Conservation (phyloP, 2,888 invertebrate genomes). For the Leptinotarsa juncta region DNA sequence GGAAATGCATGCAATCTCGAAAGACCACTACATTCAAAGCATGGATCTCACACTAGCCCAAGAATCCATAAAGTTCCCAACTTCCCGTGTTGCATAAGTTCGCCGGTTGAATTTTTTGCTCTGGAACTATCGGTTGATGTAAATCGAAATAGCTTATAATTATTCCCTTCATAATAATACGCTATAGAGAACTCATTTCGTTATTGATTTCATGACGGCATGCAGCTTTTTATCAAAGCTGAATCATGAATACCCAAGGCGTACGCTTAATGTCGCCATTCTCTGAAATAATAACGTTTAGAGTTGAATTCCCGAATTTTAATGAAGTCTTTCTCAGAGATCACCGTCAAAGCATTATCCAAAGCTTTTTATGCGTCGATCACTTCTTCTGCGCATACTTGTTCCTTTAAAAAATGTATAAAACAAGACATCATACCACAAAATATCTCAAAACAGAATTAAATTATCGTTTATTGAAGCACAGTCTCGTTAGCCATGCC, state of each 20-base stretch:
- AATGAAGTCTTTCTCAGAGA: conserved; percentile 60
- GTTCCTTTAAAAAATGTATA: conserved; percentile 40
- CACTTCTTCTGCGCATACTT: conserved; percentile 41
- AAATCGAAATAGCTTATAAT: conserved; percentile 45
- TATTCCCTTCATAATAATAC: conserved; percentile 49
- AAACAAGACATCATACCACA: conserved; percentile 47
- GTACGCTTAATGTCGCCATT: conserved; percentile 48
- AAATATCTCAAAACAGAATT: conserved; percentile 48
- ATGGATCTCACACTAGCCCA: neutral
- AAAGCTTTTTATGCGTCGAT: conserved; percentile 34
- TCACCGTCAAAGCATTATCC: conserved; percentile 48
- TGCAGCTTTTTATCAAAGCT: conserved; percentile 49
- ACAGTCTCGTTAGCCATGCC: conserved; percentile 37
- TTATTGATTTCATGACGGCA: conserved; percentile 57
- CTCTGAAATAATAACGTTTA: conserved; percentile 58
- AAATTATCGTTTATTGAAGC: conserved; percentile 45
- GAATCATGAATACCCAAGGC: conserved; percentile 50
- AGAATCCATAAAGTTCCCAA: conserved; percentile 22
- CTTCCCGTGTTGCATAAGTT: conserved; percentile 39
- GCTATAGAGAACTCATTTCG: conserved; percentile 48
- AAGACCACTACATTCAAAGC: neutral
- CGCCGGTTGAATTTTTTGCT: conserved; percentile 10
- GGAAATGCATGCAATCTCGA: conserved; percentile 21
- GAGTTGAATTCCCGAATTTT: conserved; percentile 58
- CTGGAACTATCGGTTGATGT: conserved; percentile 28